Conservation (phyloP, 2,797 vertebrate species). For the Xenentodon cancila region DNA sequence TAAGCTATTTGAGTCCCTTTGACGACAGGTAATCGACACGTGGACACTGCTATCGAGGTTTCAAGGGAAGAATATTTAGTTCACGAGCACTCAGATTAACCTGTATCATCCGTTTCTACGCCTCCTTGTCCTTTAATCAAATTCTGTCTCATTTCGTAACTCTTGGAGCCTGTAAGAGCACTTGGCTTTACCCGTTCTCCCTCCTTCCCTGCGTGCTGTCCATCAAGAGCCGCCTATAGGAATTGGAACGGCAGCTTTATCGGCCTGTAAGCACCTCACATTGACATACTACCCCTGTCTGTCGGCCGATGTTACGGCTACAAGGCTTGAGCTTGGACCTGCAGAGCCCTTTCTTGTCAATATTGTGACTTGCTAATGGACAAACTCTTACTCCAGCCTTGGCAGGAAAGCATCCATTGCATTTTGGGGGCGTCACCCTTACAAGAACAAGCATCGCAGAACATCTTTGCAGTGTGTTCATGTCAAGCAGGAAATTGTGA, state of each 20-base stretch:
- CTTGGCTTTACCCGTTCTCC: slow-evolving; percentile 34
- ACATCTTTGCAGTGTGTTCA: slow-evolving; percentile 37
- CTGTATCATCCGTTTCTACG: slow-evolving; percentile 40
- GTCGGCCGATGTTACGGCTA: slow-evolving; percentile 67
- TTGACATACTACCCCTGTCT: slow-evolving; percentile 71
- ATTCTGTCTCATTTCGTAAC: slow-evolving; percentile 46
- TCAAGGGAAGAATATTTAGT: slow-evolving; percentile 47
- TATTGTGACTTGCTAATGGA: slow-evolving; percentile 73
- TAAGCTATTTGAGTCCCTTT: no score
- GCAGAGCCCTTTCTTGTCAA: slow-evolving; percentile 69
- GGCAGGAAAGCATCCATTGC: slow-evolving; percentile 56
- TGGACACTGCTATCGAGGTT: slow-evolving; percentile 33
- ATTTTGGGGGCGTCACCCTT: slow-evolving; percentile 45
- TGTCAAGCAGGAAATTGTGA: slow-evolving; percentile 36
- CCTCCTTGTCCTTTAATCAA: slow-evolving; percentile 45
- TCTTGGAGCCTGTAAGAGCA: slow-evolving; percentile 39
- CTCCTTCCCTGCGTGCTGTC: slow-evolving; percentile 47
- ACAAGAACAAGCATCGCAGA: slow-evolving; percentile 38
- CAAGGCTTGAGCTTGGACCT: slow-evolving; percentile 59
- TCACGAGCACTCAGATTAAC: slow-evolving; percentile 54
- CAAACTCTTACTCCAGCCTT: slow-evolving; percentile 68
- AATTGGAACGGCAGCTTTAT: slow-evolving; percentile 71
- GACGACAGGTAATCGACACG: no score
- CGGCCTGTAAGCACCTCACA: slow-evolving; percentile 70
- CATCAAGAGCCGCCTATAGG: slow-evolving; percentile 68